Evolutionary conservation across 2,113 vertebrate species (phyloP), one percentile per base, ranked within the genome.

Genomic region (Helogale parvula): DNA sequence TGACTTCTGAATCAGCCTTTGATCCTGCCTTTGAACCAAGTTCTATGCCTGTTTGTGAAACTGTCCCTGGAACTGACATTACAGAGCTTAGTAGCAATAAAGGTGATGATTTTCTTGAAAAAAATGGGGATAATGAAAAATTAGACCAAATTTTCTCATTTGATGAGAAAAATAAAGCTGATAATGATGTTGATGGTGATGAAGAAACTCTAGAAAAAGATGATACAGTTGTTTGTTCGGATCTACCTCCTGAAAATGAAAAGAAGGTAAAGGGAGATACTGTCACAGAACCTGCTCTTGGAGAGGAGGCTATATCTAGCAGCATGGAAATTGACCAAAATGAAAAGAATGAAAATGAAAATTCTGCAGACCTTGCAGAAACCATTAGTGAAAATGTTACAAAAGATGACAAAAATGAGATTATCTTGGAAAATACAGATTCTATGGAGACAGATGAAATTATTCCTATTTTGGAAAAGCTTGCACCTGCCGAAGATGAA

Each of bases 401-500:
- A 21, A 10, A 97, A 97, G 95, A 98, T 97, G 96, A 98, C n/a
- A 97, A 98, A 96, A 94, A 65, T 90, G 98, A 96, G 45, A 95
- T 38, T 66, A 76, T 92, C 9, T 98, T 98, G 86, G 97, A 98
- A 91, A 98, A 92, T 92, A 57, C 83, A 47, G 98, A 98, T 54
- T 97, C 95, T 45, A 99, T 99, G 98, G 99, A 99, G 98, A 99
- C 99, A 68, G 99, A 99, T 97, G 99, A 99, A 97, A 99, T 99
- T 95, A 99, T 99, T 98, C 99, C 98, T 69, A 99, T 99, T 98
- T 97, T 99, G 97, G 99, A 99, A 98, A 98, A 99, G 86, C 97
- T 99, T 89, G 98, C 99, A 13, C 98, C 99, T 63, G 98, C 98
- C 94, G 98, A 99, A 96, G 99, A 99, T 76, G 98, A 98, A 91